phyloP scores from a whole-genome alignment of 2,113 vertebrate species.

The Vulpes ferrilata region DNA sequence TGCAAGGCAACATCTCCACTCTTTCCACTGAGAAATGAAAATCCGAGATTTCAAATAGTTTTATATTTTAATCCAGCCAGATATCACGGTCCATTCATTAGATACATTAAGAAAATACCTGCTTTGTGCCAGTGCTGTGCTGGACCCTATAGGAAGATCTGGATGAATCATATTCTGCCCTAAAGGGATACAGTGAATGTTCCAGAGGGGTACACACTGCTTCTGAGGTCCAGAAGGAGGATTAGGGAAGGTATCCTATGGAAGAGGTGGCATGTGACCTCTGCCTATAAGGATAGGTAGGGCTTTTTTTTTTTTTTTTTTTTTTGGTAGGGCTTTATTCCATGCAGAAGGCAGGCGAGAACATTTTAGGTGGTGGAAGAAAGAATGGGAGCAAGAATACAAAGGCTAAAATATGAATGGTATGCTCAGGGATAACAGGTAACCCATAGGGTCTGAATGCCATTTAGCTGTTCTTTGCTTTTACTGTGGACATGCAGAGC shows the following conservation, averaged over 20 bases:
- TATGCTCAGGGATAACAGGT: background rate
- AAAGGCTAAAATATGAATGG: background rate
- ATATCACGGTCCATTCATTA: constrained; percentile 33
- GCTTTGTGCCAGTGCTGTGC: background rate
- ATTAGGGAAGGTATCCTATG: background rate
- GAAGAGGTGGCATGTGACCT: background rate
- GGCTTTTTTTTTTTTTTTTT: too few relatives aligned
- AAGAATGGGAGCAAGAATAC: background rate
- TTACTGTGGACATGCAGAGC: background rate
- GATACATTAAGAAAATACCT: background rate
- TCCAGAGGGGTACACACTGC: background rate
- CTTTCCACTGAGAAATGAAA: background rate
- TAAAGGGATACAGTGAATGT: background rate
- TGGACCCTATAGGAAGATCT: background rate
- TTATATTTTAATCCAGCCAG: constrained; percentile 17
- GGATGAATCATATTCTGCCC: background rate
- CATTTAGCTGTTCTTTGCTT: background rate
- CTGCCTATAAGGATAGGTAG: background rate
- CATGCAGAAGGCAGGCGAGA: background rate
- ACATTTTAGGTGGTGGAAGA: background rate
- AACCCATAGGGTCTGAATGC: background rate
- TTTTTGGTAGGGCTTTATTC: background rate
- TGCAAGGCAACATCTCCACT: background rate
- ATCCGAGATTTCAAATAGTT: background rate
- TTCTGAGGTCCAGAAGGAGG: background rate